phyloP scores from a whole-genome alignment of 2,113 vertebrate genomes.

The Xiphophorus hellerii region DNA sequence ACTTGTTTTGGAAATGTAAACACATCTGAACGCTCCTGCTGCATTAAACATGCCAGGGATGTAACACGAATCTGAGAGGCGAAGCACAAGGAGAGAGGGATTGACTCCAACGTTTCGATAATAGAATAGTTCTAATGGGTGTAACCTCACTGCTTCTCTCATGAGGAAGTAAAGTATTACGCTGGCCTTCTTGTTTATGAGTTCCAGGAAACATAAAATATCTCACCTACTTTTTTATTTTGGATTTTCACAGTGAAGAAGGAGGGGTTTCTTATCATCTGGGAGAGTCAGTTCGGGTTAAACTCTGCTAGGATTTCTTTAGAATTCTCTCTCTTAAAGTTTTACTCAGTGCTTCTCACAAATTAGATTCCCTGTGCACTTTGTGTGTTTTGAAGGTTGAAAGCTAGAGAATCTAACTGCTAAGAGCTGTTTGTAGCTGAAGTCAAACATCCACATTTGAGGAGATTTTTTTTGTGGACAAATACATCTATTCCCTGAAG shows the following conservation, averaged over 20 bases:
- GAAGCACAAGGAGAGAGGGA: not conserved
- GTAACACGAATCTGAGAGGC: not conserved
- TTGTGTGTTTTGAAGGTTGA: constrained; percentile 44
- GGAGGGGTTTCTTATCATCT: not conserved
- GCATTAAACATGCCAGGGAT: not conserved
- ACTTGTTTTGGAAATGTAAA: not conserved
- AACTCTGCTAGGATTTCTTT: not conserved
- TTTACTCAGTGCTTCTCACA: not conserved
- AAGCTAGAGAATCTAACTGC: constrained; percentile 21
- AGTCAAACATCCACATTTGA: constrained; percentile 15
- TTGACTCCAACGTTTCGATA: not conserved
- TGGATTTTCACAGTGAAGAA: not conserved
- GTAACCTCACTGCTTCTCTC: constrained; percentile 39
- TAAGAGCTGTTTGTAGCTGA: constrained; percentile 16
- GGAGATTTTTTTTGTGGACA: constrained; percentile 1
- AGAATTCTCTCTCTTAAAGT: not conserved
- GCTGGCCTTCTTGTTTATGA: not conserved
- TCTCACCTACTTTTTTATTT: not conserved
- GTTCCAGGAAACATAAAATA: not conserved
- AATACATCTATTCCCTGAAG: constrained; percentile 16
- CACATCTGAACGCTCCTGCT: constrained; percentile 4
- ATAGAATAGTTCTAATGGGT: constrained; percentile 37
- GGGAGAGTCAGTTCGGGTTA: not conserved
- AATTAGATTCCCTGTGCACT: not conserved
- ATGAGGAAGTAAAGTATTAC: constrained; percentile 28